These are phyloP conservation scores for Pseudochirops corinnae DNA, from an alignment of 2,797 vertebrate species.

Conservation along the genomic window DNA sequence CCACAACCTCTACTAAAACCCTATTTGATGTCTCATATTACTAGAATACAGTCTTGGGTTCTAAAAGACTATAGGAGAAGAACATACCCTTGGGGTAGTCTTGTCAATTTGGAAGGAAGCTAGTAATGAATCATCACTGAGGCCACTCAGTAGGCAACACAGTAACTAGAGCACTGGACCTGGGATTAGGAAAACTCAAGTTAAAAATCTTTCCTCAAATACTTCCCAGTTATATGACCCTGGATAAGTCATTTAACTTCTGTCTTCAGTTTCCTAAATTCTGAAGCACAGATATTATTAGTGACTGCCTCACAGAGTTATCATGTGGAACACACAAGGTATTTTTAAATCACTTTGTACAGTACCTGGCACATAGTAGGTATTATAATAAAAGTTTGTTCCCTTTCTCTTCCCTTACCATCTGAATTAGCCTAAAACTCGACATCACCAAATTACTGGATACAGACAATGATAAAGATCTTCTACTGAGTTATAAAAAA, in stretches of 20 bases:
- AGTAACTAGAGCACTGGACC: not conserved
- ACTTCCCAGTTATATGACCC: not conserved
- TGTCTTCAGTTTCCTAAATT: not conserved
- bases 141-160: not conserved
- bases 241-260: not conserved
- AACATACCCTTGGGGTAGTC: not conserved
- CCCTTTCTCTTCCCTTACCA: not conserved
- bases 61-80: not conserved
- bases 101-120: not conserved
- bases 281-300: not conserved
- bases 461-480: not conserved
- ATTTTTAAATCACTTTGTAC: not conserved
- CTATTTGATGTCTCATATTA: not conserved
- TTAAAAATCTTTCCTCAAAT: not conserved
- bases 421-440: not conserved
- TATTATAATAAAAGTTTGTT: not conserved
- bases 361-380: not conserved
- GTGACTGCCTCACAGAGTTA: not conserved
- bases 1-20: not conserved
- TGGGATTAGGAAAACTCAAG: not conserved
- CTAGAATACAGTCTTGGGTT: not conserved
- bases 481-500: not conserved
- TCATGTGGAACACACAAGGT: not conserved
- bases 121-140: not conserved
- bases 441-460: not conserved